Evolutionary conservation across 2,113 vertebrate species (phyloP), one percentile per base, ranked within the genome.

Genomic region (Xiphias gladius): DNA sequence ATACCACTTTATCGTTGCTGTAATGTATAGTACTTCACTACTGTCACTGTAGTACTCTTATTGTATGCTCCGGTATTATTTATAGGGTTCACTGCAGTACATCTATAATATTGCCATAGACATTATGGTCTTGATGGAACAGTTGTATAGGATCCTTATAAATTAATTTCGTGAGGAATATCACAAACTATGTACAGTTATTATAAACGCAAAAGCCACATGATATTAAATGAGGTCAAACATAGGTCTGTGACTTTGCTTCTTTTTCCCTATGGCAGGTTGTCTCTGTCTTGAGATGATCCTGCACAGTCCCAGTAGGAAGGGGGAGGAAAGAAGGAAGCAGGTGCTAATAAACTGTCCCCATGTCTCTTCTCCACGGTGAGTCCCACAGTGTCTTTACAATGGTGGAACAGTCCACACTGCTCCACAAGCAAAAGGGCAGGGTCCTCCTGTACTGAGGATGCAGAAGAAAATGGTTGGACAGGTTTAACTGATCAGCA

Each of bases 271-370:
- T 88, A 78, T n/a, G 32, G 54, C 43, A 82, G 66, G 17, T 72
- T 35, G 37, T n/a, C 5, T 65, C 73, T 86, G 2, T 90, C 87
- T 20, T 90, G 62, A 61, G 64, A 75, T 28, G 84, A 63, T 16
- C 76, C 68, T 24, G 79, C 77, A 83, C 69, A 89, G 22, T 94
- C 92, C 86, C 93, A 93, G 80, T 77, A 91, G 16, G 88, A 83
- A 16, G 84, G 54, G 30, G 83, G 39, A 32, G 83, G 59, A 68
- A 90, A 65, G 64, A 91, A 86, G 30, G 84, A 58, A 30, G 87
- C 63, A 12, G 87, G 11, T 64, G 77, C 22, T 26, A 70, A 67
- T 7, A 74, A 63, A 63, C 26, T 71, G 32, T 58, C 82, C 24
- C 28, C 86, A 12, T 88, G 86, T 77, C 73, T 93, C 12, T 63